Evolutionary conservation across 35 echinoderm and acorn worm genomes (phyloP), one percentile per base, ranked within the genome.

Genomic region (Ophioderma brevispina): DNA sequence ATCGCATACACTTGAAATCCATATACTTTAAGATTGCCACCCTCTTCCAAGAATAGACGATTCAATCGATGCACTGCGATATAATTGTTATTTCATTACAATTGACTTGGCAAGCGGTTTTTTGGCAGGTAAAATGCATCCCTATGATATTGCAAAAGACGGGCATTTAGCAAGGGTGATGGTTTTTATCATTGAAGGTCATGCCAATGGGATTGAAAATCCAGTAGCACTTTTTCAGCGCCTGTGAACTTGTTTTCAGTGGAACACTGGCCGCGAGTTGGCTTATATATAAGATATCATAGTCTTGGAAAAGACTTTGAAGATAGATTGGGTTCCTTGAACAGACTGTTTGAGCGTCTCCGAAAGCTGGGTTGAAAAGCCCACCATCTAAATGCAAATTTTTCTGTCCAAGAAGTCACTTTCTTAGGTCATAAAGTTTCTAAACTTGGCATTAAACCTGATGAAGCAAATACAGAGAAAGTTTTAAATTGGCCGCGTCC

Each of bases 341-440:
- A 55, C 0, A 49, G 38, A 33, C 32, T 82, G 13, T 82, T 89
- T 63, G 79, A n/a, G 0, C 87, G 87, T 17, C 31, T 89, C 0
- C 31, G 15, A 11, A 78, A 2, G 87, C 87, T 31, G 43, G 43
- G 15, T 79, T 89, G 6, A 89, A 89, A 50, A 21, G 81, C 0
- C 32, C 78, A 1, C 87, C 87, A 0, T 36, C 81, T 19, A 89
- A 89, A 37, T 89, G 87, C 39, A 13, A 81, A 14, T 64, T 89
- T 23, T 89, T 75, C 55, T 32, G 34, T n/a, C 0, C n/a, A 40
- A 13, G 55, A 81, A 37, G 90, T 94, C 11, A 81, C 83, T 0
- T 94, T 87, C 33, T 64, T 94, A 31, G 93, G 93, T 19, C 88
- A 94, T 40, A 75, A 90, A 31, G 84, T 94, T 0, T 90, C 88